These are phyloP conservation scores for Biston betularia DNA, from an alignment of 2,888 invertebrate species.

Conservation along the genomic window DNA sequence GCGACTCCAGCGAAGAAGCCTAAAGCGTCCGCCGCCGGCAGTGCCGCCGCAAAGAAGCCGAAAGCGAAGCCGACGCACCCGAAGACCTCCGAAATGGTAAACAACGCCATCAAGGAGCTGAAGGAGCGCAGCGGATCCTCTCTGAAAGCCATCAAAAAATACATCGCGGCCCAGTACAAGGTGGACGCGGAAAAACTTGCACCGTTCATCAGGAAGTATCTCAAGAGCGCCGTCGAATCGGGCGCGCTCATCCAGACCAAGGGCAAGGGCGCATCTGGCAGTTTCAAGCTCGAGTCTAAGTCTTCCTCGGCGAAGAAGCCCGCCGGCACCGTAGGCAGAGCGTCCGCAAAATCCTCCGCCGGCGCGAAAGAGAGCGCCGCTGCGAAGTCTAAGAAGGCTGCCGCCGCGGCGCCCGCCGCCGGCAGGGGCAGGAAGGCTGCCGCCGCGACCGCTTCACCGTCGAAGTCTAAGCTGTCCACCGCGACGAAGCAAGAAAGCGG, in stretches of 20 bases:
- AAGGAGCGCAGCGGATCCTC: conserved; percentile 87
- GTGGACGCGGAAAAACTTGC: conserved; percentile 86
- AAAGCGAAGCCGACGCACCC: conserved; percentile 64
- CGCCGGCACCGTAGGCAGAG: conserved; percentile 39
- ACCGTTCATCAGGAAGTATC: conserved; percentile 86
- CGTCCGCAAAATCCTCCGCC: conserved; percentile 36
- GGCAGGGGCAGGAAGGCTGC: conserved; percentile 44
- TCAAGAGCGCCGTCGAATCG: conserved; percentile 82
- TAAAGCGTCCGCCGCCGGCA: conserved; percentile 45
- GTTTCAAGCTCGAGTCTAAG: conserved; percentile 25
- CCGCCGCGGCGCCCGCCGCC: conserved; percentile 42
- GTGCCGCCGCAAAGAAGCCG: conserved; percentile 57
- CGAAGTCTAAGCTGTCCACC: conserved; percentile 50
- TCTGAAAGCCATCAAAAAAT: conserved; percentile 86
- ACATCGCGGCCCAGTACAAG: conserved; percentile 83
- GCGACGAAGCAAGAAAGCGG: conserved; percentile 15
- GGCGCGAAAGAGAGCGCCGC: conserved; percentile 47
- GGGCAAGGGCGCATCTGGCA: conserved; percentile 83
- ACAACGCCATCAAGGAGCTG: conserved; percentile 80
- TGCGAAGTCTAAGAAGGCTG: conserved; percentile 44
- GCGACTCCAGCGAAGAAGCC: conserved; percentile 60
- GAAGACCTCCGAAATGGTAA: conserved; percentile 81
- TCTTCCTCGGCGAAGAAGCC: conserved; percentile 28
- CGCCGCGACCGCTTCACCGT: conserved; percentile 49
- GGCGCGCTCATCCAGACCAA: conserved; percentile 85